A percentile compares a stretch with the other conserved stretches of the same genome.
These are phyloP conservation scores for Seira ritae DNA, from an alignment of 2,888 invertebrate genomes.

Conservation along the genomic window DNA sequence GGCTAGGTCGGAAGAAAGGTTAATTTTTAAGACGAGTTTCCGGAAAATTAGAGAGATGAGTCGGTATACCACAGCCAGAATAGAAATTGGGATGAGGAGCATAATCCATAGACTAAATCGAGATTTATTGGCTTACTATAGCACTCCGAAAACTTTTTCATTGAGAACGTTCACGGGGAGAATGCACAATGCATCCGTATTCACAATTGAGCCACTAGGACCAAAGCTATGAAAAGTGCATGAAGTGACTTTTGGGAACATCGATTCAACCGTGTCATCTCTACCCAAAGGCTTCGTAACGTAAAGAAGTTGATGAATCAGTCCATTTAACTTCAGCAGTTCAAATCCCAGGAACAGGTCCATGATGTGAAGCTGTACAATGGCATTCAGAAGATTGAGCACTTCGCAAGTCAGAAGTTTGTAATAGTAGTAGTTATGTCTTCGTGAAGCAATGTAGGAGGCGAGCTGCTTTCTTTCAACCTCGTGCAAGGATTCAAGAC, in stretches of 20 bases:
- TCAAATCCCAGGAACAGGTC: conserved; percentile 72
- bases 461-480: conserved; percentile 74
- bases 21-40: too few relatives aligned
- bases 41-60: conserved; percentile 25
- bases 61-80: conserved; percentile 49
- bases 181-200: conserved; percentile 83
- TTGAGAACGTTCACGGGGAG: conserved; percentile 87
- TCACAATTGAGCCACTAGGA: conserved; percentile 79
- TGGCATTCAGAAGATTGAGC: conserved; percentile 85
- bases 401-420: conserved; percentile 84
- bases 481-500: conserved; percentile 78
- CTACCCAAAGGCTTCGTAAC: conserved; percentile 33
- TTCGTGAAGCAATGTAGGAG: background rate
- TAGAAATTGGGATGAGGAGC: conserved; percentile 29
- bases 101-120: conserved; percentile 56
- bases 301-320: too few relatives aligned
- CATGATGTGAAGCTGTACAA: conserved; percentile 46
- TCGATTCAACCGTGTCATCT: conserved; percentile 26
- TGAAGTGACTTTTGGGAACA: conserved; percentile 67
- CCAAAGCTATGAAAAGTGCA: conserved; percentile 80
- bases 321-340: conserved; percentile 56
- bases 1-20: background rate
- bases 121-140: conserved; percentile 49
- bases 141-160: conserved; percentile 81
- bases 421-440: conserved; percentile 81